Conservation (phyloP, 2,797 vertebrate species). For the Alca torda region DNA sequence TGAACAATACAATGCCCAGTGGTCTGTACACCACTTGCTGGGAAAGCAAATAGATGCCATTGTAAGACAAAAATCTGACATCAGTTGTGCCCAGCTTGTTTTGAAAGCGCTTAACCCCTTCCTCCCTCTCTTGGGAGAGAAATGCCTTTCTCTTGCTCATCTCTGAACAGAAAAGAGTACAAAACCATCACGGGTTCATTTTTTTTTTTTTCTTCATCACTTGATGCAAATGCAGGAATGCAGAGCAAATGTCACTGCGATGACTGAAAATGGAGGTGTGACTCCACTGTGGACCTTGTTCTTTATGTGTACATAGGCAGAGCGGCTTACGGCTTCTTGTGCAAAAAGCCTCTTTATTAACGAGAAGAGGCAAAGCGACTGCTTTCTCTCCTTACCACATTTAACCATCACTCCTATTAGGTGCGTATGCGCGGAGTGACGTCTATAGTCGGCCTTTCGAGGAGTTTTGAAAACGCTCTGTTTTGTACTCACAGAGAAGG, state of each 20-base stretch:
- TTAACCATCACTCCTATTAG: neutral
- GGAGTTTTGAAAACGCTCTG: neutral
- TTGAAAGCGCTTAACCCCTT: constrained; percentile 33
- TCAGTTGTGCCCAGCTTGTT: constrained; percentile 16
- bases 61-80: constrained; percentile 48
- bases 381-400: neutral
- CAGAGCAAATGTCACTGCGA: neutral
- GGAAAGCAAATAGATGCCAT: constrained; percentile 64
- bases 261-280: neutral
- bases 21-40: constrained; percentile 9
- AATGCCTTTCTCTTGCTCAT: neutral
- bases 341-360: neutral
- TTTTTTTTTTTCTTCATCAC: neutral
- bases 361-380: neutral
- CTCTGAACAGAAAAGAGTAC: neutral
- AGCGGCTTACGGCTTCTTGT: accelerated
- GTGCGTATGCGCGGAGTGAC: accelerated
- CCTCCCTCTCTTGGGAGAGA: neutral
- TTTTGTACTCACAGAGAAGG: neutral
- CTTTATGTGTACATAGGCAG: neutral
- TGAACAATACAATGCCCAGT: constrained; percentile 26
- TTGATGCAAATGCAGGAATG: neutral
- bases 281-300: neutral
- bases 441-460: neutral
- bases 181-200: neutral